These are phyloP conservation scores for Neosilurus mollespiculum DNA, from an alignment of 2,797 vertebrate genomes.

Conservation along the genomic window DNA sequence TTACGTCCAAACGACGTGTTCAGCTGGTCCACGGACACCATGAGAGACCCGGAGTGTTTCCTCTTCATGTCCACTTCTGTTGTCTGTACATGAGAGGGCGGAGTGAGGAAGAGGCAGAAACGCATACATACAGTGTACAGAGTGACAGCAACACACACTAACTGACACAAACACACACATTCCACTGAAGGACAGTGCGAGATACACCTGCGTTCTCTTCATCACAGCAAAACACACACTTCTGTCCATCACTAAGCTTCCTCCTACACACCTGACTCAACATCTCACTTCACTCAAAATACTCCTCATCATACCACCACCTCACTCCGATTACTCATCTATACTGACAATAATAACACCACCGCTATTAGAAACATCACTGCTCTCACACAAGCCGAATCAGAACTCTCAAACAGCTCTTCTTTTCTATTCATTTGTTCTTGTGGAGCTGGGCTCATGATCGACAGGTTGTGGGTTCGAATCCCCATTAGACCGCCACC, in stretches of 20 bases:
- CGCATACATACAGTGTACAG: background rate
- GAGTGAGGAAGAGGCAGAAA: conserved; percentile 19
- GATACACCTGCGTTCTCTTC: background rate
- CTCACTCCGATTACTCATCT: background rate
- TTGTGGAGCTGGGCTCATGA: too few species aligned
- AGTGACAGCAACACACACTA: background rate
- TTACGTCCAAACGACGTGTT: conserved; percentile 92
- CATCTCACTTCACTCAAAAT: background rate
- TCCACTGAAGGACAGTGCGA: background rate
- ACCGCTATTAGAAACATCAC: background rate
- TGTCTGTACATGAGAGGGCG: conserved; percentile 68
- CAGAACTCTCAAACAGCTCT: background rate
- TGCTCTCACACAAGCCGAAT: background rate
- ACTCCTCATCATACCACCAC: background rate
- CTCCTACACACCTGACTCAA: background rate
- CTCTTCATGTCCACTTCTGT: conserved; percentile 93
- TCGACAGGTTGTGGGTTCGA: too few species aligned
- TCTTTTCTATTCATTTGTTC: too few species aligned
- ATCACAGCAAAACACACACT: background rate
- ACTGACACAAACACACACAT: background rate
- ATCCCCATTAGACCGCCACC: too few species aligned
- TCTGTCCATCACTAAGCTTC: background rate
- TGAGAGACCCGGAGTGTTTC: conserved; percentile 92
- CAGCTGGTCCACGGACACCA: conserved; percentile 97
- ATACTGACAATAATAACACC: background rate